Conservation (phyloP, 1,140 invertebrate genomes). For the Eufriesea mexicana region DNA sequence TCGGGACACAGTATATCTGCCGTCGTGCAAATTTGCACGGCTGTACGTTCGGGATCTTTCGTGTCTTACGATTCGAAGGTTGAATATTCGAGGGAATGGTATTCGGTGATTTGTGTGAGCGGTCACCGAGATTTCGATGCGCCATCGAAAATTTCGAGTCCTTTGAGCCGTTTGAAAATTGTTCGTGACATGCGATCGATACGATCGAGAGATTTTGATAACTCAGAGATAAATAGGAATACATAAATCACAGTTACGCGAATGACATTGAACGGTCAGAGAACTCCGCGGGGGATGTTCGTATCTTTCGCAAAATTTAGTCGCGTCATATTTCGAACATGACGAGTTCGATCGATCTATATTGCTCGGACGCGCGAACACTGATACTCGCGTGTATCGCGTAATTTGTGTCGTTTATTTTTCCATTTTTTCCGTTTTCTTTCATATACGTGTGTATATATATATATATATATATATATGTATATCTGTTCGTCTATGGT, state of each 20-base stretch:
- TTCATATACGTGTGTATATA: too few species aligned
- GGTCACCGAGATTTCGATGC: not conserved
- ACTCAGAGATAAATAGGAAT: conserved; percentile 20
- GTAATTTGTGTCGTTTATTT: not conserved
- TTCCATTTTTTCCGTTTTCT: not conserved
- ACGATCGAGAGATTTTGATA: conserved; percentile 19
- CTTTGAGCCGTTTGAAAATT: not conserved
- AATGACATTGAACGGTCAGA: not conserved
- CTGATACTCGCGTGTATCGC: not conserved
- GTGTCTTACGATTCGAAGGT: too few species aligned
- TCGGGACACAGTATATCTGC: not conserved
- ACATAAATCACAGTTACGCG: conserved; percentile 31
- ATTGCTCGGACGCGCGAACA: not conserved
- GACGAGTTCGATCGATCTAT: not conserved
- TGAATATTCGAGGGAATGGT: not conserved
- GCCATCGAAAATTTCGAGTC: not conserved
- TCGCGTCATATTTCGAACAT: not conserved
- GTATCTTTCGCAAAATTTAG: not conserved
- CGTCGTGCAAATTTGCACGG: not conserved
- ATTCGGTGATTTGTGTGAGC: not conserved
- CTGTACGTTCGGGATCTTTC: too few species aligned
- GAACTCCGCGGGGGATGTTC: not conserved
- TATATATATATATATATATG: too few species aligned
- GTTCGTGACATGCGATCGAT: conserved; percentile 2
- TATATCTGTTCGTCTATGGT: not conserved